Base-by-base conservation (phyloP, 1,140 invertebrate genomes). In the Scaptodrosophila lebanonensis region DNA sequence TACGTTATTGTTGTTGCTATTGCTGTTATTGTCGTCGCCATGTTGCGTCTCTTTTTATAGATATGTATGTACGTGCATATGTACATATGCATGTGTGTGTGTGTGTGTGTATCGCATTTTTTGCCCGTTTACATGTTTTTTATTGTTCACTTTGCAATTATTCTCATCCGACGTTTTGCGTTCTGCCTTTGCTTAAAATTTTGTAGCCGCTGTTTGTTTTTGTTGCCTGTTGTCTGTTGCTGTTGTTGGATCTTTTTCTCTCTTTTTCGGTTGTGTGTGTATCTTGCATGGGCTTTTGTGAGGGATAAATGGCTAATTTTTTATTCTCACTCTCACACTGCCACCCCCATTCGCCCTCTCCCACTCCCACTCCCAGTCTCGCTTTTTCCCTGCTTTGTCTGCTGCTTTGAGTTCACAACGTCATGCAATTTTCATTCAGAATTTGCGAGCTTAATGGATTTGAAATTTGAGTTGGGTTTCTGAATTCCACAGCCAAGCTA, bases 401-500 rank as follows among this genome's bases (percentile, higher is more conserved):
- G 33, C 57, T 40, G 18, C 40, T 64, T 52, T 45, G 39, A 64
- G 63, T 59, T 63, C 51, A 62, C 58, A 71, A 58, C 68, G 66
- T 62, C 60, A 42, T 62, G 73, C 65, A 82, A 79, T 82, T 82
- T 79, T 82, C 75, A 82, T 79, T 69, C 73, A 68, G 60, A 69
- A 69, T 82, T 79, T 82, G 82, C 72, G 56, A 35, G 45, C 68
- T 61, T 61, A 79, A 79, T 69, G 82, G 75, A 82, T 73, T 69
- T 69, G 64, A 58, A 73, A 52, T 68, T 73, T 69, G 36, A 77
- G 73, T 73, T 61, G 38, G 44, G n/a, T n/a, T n/a, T n/a, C n/a
- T n/a, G n/a, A n/a, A n/a, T n/a, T n/a, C n/a, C n/a, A n/a, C n/a
- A n/a, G n/a, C n/a, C n/a, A n/a, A n/a, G n/a, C n/a, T n/a, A n/a